Evolutionary conservation across 2,113 vertebrate species (phyloP).

Genomic region (Hemicordylus capensis): DNA sequence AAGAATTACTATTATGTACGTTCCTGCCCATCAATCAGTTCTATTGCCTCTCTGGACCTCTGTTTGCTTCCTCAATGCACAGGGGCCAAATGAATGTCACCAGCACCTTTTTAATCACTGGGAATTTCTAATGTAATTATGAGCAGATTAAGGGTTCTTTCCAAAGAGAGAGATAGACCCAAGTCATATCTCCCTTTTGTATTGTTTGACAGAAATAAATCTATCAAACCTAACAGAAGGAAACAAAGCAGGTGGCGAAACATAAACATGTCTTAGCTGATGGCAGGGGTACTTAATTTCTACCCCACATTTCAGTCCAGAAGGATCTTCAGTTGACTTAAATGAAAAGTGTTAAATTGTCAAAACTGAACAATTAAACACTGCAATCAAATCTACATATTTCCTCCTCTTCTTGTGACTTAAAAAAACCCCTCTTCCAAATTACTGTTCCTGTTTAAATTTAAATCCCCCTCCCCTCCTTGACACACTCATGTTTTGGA

Average conservation of each 20-base stretch:
- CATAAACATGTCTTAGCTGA: background rate
- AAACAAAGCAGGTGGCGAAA: slow-evolving; percentile 15
- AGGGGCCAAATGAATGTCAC: slow-evolving; percentile 23
- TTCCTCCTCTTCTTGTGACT: background rate
- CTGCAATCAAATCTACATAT: background rate
- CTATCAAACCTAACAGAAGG: slow-evolving; percentile 9
- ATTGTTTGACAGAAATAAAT: background rate
- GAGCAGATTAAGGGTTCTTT: slow-evolving; percentile 35
- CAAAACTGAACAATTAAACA: background rate
- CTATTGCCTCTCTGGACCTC: slow-evolving; percentile 55
- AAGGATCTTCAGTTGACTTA: background rate
- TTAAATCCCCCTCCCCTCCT: too few relatives aligned
- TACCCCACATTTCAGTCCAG: background rate
- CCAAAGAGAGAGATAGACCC: background rate
- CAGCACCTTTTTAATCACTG: slow-evolving; percentile 35
- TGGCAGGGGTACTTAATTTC: background rate
- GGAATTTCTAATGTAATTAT: slow-evolving; percentile 33
- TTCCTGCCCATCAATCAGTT: slow-evolving; percentile 47
- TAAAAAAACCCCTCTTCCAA: background rate
- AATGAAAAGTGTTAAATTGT: background rate
- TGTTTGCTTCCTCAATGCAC: slow-evolving; percentile 48
- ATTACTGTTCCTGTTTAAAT: background rate
- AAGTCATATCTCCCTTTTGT: background rate
- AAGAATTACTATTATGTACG: slow-evolving; percentile 48
- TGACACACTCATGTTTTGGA: background rate